phyloP scores from a whole-genome alignment of 2,888 invertebrate species.

The Cosmorhoe ocellata region DNA sequence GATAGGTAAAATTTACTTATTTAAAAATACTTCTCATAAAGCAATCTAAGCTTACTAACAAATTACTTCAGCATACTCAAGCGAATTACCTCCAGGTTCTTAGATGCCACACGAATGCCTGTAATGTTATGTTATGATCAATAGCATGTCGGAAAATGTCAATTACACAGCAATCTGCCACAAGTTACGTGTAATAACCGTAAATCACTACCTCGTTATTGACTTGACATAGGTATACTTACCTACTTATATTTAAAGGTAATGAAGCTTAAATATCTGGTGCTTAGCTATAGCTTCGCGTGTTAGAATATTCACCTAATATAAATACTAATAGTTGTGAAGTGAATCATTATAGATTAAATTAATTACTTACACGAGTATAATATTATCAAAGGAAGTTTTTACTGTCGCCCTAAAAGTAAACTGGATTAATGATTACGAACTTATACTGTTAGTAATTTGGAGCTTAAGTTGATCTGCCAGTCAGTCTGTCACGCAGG shows the following conservation, averaged over 20 bases:
- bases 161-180: slow-evolving; percentile 33
- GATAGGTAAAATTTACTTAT: too few relatives aligned
- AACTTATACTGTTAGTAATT: too few relatives aligned
- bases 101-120: slow-evolving; percentile 17
- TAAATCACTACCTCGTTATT: slow-evolving; percentile 34
- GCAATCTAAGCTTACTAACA: slow-evolving; percentile 10
- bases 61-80: slow-evolving; percentile 3
- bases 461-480: too few relatives aligned
- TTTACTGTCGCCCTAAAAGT: too few relatives aligned
- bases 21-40: too few relatives aligned
- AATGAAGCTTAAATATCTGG: not conserved
- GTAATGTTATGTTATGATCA: slow-evolving; percentile 24
- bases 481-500: too few relatives aligned
- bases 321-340: too few relatives aligned
- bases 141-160: slow-evolving; percentile 34
- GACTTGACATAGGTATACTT: slow-evolving; percentile 14
- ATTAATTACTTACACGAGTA: too few relatives aligned
- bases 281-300: not conserved
- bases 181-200: slow-evolving; percentile 33
- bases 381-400: too few relatives aligned
- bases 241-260: slow-evolving; percentile 5
- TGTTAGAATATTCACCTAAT: not conserved
- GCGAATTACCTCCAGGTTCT: slow-evolving; percentile 10
- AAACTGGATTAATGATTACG: too few relatives aligned
- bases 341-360: too few relatives aligned